phyloP scores from a whole-genome alignment of 2,797 vertebrate species.

The Melanotaenia maccullochi region DNA sequence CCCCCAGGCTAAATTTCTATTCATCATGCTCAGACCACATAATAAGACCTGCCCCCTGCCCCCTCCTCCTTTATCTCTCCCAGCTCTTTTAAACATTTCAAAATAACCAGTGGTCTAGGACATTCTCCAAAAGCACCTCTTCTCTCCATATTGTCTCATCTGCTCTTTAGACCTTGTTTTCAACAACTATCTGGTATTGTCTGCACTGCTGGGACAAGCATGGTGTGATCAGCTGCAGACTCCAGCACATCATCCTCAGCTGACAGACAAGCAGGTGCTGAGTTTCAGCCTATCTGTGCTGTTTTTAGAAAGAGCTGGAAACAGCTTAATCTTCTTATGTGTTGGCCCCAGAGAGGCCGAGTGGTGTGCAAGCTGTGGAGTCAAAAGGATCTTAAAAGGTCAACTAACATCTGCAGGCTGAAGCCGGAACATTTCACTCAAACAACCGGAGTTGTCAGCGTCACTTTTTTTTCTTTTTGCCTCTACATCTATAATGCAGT shows the following conservation, averaged over 20 bases:
- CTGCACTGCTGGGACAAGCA: conserved; percentile 31
- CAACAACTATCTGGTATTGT: conserved; percentile 57
- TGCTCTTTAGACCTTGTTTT: conserved; percentile 60
- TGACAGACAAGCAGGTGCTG: background rate
- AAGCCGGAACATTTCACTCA: background rate
- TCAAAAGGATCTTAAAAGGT: background rate
- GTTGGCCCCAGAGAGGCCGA: conserved; percentile 19
- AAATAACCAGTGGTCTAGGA: conserved; percentile 57
- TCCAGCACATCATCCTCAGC: conserved; percentile 11
- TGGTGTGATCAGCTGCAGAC: conserved; percentile 25
- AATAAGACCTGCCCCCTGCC: conserved; percentile 29
- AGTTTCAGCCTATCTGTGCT: conserved; percentile 37
- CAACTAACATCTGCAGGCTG: background rate
- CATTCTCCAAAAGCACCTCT: conserved; percentile 68
- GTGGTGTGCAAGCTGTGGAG: background rate
- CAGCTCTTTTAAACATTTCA: conserved; percentile 56
- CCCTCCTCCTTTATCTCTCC: conserved; percentile 29
- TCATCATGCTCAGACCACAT: conserved; percentile 23
- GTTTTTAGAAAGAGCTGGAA: conserved; percentile 51
- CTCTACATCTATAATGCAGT: background rate
- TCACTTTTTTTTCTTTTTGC: background rate
- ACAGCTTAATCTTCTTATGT: conserved; percentile 59
- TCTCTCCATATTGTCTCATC: conserved; percentile 65
- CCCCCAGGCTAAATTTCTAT: conserved; percentile 12
- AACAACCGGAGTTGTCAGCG: background rate